phyloP scores from a whole-genome alignment of 2,113 vertebrate species.

The Sisor rabdophorus region DNA sequence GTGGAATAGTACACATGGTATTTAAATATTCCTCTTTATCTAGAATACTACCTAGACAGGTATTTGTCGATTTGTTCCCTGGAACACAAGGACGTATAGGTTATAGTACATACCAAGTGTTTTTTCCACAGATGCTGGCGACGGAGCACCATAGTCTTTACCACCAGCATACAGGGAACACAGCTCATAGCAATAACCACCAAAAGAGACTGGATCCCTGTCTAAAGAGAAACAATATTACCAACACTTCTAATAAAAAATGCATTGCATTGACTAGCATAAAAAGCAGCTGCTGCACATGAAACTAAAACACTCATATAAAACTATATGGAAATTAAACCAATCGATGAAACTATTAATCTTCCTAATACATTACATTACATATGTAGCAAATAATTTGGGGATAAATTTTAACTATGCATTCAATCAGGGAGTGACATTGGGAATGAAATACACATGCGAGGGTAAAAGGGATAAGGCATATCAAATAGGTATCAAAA shows the following conservation, averaged over 20 bases:
- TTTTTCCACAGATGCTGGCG: slow-evolving; percentile 87
- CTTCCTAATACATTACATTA: neutral
- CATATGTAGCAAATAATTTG: neutral
- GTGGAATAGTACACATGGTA: too few species aligned
- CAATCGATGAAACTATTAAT: neutral
- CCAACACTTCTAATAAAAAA: neutral
- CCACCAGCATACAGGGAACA: slow-evolving; percentile 93
- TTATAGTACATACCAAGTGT: slow-evolving; percentile 80
- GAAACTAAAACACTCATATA: neutral
- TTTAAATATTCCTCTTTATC: neutral
- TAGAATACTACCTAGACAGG: neutral
- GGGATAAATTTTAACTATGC: neutral
- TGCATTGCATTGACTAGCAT: neutral
- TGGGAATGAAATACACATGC: neutral
- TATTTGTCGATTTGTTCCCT: neutral
- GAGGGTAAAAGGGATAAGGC: neutral
- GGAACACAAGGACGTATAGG: neutral
- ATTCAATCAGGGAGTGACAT: neutral
- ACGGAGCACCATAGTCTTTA: slow-evolving; percentile 91
- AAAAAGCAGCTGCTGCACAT: neutral
- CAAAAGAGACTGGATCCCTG: slow-evolving; percentile 88
- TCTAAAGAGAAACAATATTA: slow-evolving; percentile 64
- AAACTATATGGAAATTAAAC: neutral
- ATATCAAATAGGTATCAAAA: neutral
- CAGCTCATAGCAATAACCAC: slow-evolving; percentile 90